Conservation (phyloP, 2,888 invertebrate genomes). For the Imbricaverruca yamaguchii region DNA sequence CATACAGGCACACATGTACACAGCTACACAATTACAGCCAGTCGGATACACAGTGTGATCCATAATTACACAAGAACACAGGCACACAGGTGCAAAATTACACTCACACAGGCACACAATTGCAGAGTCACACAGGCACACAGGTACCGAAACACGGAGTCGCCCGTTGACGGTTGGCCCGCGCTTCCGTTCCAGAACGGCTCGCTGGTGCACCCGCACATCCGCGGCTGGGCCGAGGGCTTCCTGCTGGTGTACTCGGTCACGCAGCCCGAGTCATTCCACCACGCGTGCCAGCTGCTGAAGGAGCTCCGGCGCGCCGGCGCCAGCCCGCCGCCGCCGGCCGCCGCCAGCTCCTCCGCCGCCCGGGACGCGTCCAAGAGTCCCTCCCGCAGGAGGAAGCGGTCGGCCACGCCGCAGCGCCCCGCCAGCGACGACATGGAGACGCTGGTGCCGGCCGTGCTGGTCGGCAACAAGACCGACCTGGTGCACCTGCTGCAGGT, state of each 20-base stretch:
- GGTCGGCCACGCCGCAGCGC: not conserved
- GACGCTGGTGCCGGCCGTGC: not conserved
- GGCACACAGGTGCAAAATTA: too few relatives aligned
- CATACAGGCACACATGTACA: too few relatives aligned
- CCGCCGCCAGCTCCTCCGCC: not conserved
- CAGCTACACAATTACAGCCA: too few relatives aligned
- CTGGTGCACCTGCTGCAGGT: not conserved
- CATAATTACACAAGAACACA: too few relatives aligned
- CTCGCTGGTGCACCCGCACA: not conserved
- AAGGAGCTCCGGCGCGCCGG: not conserved
- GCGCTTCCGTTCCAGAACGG: not conserved
- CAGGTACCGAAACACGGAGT: too few relatives aligned
- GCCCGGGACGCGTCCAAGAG: not conserved
- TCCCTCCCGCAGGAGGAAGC: not conserved
- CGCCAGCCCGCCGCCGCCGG: not conserved
- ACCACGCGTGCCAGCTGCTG: not conserved
- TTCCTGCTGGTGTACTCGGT: slow-evolving; percentile 16
- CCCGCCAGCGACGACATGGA: not conserved
- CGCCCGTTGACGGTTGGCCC: too few relatives aligned
- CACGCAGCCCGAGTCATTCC: not conserved
- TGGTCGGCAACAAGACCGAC: slow-evolving; percentile 16
- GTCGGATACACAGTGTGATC: too few relatives aligned
- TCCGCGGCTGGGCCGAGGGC: slow-evolving; percentile 14
- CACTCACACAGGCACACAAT: too few relatives aligned
- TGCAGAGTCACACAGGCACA: too few relatives aligned